phyloP scores from a whole-genome alignment of 2,113 vertebrate genomes.

The Atractosteus spatula region DNA sequence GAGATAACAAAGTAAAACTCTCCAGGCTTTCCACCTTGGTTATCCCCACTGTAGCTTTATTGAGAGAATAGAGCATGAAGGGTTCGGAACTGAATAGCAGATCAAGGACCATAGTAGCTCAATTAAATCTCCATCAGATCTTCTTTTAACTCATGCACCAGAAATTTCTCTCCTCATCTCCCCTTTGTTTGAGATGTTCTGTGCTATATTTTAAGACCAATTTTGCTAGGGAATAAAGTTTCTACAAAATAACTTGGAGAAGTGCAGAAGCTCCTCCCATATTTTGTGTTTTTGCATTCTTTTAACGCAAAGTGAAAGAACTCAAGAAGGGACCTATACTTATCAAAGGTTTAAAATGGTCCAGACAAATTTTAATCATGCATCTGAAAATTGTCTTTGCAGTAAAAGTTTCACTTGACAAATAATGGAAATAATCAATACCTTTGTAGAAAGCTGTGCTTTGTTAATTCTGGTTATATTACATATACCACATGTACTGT shows the following conservation, averaged over 20 bases:
- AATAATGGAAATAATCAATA: too few relatives aligned
- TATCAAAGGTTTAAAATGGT: background rate
- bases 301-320: background rate
- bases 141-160: background rate
- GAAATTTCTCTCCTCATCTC: background rate
- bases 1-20: background rate
- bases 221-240: background rate
- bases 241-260: background rate
- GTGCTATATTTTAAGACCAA: background rate
- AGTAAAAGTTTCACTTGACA: too few relatives aligned
- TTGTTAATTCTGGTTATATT: too few relatives aligned
- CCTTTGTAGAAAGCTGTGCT: too few relatives aligned
- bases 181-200: background rate
- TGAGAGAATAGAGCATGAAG: conserved; percentile 4
- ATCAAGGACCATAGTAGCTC: background rate
- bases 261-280: background rate
- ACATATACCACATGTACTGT: too few relatives aligned
- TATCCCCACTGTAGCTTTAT: conserved; percentile 15
- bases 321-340: background rate
- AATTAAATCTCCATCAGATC: conserved; percentile 6
- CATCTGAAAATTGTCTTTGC: too few relatives aligned
- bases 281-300: background rate
- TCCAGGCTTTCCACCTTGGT: conserved; percentile 17
- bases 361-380: too few relatives aligned
- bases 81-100: background rate